Conservation (phyloP, 2,888 invertebrate species). For the Rhorus exstirpatorius region DNA sequence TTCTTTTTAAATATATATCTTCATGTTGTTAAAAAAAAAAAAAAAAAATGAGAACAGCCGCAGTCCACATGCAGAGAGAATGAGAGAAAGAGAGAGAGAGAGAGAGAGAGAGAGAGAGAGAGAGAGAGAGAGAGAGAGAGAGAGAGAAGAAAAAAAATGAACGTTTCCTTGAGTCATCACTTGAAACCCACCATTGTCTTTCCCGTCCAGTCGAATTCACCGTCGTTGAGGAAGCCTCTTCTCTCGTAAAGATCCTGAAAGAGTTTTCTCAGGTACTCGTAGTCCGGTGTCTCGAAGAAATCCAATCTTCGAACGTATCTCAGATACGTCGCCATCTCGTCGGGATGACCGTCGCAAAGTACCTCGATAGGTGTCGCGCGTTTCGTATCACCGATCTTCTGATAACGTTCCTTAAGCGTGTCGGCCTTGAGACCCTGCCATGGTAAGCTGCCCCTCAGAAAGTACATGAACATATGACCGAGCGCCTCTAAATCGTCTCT, state of each 20-base stretch:
- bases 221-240: slow-evolving; percentile 95
- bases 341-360: slow-evolving; percentile 94
- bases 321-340: slow-evolving; percentile 99
- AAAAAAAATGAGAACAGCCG: slow-evolving; percentile 84
- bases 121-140: slow-evolving; percentile 10
- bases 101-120: slow-evolving; percentile 19
- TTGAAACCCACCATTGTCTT: slow-evolving; percentile 89
- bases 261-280: slow-evolving; percentile 98
- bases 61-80: slow-evolving; percentile 63
- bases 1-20: slow-evolving; percentile 9
- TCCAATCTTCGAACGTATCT: slow-evolving; percentile 98
- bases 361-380: slow-evolving; percentile 99
- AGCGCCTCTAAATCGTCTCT: slow-evolving; percentile 99
- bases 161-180: slow-evolving; percentile 60
- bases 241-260: slow-evolving; percentile 97
- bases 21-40: slow-evolving; percentile 26
- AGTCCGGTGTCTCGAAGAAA: slow-evolving; percentile 99
- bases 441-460: slow-evolving; percentile 99
- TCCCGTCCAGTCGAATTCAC: slow-evolving; percentile 98
- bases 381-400: slow-evolving; percentile 99
- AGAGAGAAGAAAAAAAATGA: slow-evolving; percentile 38
- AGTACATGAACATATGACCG: slow-evolving; percentile 99
- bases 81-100: slow-evolving; percentile 59
- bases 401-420: slow-evolving; percentile 99
- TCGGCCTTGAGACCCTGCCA: slow-evolving; percentile 99